These are phyloP conservation scores for Campoletis sonorensis DNA, from an alignment of 1,140 invertebrate genomes.

Conservation along the genomic window DNA sequence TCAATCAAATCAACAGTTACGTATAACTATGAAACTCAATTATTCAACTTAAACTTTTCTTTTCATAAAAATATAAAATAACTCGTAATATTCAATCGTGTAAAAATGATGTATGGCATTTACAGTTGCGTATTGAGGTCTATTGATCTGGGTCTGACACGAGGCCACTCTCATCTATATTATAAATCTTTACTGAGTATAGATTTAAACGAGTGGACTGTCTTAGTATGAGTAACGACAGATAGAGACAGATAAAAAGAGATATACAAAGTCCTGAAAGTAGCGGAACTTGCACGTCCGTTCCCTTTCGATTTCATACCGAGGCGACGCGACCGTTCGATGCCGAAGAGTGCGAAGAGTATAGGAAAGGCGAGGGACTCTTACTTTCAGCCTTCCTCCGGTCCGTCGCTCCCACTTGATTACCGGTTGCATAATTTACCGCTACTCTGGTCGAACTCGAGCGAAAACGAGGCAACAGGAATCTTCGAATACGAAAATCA, in stretches of 20 bases:
- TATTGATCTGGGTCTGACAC: neutral
- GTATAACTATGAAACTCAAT: no score
- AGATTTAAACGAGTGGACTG: neutral
- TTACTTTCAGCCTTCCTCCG: constrained; percentile 49
- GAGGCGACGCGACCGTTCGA: neutral
- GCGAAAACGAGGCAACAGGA: constrained; percentile 25
- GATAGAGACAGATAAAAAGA: neutral
- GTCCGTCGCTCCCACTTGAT: constrained; percentile 35
- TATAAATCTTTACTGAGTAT: neutral
- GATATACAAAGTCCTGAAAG: neutral
- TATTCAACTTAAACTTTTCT: no score
- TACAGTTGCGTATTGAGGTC: neutral
- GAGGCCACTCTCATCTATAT: neutral
- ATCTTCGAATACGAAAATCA: constrained; percentile 1
- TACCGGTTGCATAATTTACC: constrained; percentile 45
- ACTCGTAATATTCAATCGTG: neutral
- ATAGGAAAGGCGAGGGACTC: constrained; percentile 39
- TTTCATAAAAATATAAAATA: no score
- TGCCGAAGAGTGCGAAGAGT: constrained; percentile 33
- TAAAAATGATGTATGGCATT: neutral
- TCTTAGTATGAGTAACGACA: neutral
- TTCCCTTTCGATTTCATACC: constrained; percentile 1
- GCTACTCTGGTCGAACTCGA: constrained; percentile 32
- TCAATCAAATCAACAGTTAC: no score
- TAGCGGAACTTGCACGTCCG: constrained; percentile 13